These are phyloP conservation scores for Drosophila formosana DNA, from an alignment of 2,888 invertebrate species.

Conservation along the genomic window DNA sequence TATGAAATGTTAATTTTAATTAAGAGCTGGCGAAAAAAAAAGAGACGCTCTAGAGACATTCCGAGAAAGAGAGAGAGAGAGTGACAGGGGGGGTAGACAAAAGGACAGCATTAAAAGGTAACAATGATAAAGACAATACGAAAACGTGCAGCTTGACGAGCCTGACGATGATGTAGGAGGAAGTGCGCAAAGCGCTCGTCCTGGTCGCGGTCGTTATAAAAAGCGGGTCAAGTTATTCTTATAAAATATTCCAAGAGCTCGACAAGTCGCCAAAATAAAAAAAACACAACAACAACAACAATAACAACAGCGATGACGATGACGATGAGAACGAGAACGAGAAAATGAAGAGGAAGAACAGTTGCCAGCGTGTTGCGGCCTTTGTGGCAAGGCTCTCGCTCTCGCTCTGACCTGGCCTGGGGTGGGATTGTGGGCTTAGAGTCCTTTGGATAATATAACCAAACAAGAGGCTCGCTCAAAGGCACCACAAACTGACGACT, in stretches of 20 bases:
- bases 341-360: slow-evolving; percentile 12
- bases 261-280: slow-evolving; percentile 56
- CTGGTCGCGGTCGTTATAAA: slow-evolving; percentile 33
- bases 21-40: slow-evolving; percentile 52
- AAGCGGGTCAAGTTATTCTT: slow-evolving; percentile 80
- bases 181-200: slow-evolving; percentile 1
- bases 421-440: slow-evolving; percentile 23
- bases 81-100: slow-evolving; percentile 1
- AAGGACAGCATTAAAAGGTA: slow-evolving; percentile 24
- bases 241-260: slow-evolving; percentile 77
- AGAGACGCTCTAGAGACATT: slow-evolving; percentile 8
- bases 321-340: not conserved
- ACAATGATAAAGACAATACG: slow-evolving; percentile 55
- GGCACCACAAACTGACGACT: slow-evolving; percentile 54
- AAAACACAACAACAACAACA: slow-evolving; percentile 30
- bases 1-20: slow-evolving; percentile 80
- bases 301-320: slow-evolving; percentile 22
- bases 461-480: slow-evolving; percentile 46
- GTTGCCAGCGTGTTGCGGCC: slow-evolving; percentile 9
- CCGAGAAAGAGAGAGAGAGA: not conserved
- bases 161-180: slow-evolving; percentile 1
- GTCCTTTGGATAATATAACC: slow-evolving; percentile 57
- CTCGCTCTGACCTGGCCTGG: slow-evolving; percentile 16
- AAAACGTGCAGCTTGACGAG: slow-evolving; percentile 12
- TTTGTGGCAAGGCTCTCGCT: slow-evolving; percentile 4